phyloP scores from a whole-genome alignment of 2,113 vertebrate species.

The Emydocephalus ijimae region DNA sequence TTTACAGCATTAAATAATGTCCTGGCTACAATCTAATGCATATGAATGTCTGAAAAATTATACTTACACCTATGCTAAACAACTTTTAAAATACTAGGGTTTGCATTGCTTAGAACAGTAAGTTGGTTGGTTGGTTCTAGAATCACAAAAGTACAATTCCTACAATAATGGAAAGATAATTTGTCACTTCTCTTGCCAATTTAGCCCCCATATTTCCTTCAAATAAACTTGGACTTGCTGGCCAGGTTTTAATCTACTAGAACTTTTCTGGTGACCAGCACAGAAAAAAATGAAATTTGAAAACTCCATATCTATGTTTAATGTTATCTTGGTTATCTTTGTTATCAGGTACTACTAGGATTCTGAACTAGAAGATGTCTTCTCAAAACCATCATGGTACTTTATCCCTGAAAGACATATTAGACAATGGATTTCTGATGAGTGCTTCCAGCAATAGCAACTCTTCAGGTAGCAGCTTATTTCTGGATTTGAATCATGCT shows the following conservation, averaged over 20 bases:
- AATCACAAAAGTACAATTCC: not conserved
- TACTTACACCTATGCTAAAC: not conserved
- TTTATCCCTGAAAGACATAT: constrained; percentile 45
- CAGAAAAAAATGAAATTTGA: not conserved
- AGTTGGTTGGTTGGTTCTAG: not conserved
- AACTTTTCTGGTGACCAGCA: not conserved
- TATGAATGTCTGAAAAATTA: not conserved
- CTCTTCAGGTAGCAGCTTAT: constrained; percentile 13
- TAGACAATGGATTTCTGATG: constrained; percentile 53
- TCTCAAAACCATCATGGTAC: constrained; percentile 21
- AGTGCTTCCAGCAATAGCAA: not conserved
- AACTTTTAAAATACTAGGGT: not conserved
- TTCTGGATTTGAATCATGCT: not conserved
- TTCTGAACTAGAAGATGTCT: constrained; percentile 29
- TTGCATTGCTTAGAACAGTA: not conserved
- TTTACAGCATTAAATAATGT: not conserved
- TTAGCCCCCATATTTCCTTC: not conserved
- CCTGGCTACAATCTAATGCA: not conserved
- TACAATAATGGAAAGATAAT: not conserved
- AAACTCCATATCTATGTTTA: not conserved
- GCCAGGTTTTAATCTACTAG: not conserved
- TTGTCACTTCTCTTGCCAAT: not conserved
- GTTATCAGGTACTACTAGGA: not conserved
- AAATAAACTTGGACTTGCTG: not conserved
- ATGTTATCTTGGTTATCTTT: not conserved